Conservation (phyloP, 2,797 vertebrate genomes). For the Ammospiza maritima region DNA sequence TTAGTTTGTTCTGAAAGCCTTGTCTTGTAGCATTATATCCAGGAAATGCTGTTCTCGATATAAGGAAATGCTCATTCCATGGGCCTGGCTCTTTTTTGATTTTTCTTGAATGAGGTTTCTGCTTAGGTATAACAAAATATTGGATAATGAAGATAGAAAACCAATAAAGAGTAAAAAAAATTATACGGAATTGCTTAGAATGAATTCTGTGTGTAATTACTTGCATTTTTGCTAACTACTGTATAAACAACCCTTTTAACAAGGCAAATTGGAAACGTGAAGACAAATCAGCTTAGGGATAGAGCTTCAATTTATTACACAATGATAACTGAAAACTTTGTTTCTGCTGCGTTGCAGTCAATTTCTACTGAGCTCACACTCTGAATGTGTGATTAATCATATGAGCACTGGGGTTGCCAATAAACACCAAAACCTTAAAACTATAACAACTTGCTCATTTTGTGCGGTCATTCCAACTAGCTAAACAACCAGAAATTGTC, state of each 20-base stretch:
- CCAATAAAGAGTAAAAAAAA: neutral
- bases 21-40: neutral
- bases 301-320: slow-evolving; percentile 79
- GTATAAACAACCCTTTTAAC: slow-evolving; percentile 80
- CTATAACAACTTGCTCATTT: slow-evolving; percentile 84
- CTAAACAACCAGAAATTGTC: slow-evolving; percentile 88
- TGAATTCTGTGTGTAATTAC: slow-evolving; percentile 75
- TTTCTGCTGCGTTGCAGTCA: slow-evolving; percentile 80
- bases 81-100: neutral
- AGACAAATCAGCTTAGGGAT: slow-evolving; percentile 80
- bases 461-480: slow-evolving; percentile 81
- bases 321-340: slow-evolving; percentile 77
- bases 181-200: slow-evolving; percentile 62
- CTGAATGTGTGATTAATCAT: slow-evolving; percentile 89
- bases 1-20: neutral
- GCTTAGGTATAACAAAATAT: slow-evolving; percentile 66
- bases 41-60: neutral
- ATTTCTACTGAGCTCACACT: slow-evolving; percentile 79
- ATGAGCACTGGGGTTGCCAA: slow-evolving; percentile 81
- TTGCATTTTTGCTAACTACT: slow-evolving; percentile 80
- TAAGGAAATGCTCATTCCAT: neutral
- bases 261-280: slow-evolving; percentile 77
- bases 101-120: slow-evolving; percentile 57
- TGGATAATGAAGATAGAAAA: slow-evolving; percentile 76
- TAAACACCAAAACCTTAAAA: slow-evolving; percentile 84